These are phyloP conservation scores for Adelphocoris suturalis DNA, from an alignment of 2,888 invertebrate species.

Conservation along the genomic window DNA sequence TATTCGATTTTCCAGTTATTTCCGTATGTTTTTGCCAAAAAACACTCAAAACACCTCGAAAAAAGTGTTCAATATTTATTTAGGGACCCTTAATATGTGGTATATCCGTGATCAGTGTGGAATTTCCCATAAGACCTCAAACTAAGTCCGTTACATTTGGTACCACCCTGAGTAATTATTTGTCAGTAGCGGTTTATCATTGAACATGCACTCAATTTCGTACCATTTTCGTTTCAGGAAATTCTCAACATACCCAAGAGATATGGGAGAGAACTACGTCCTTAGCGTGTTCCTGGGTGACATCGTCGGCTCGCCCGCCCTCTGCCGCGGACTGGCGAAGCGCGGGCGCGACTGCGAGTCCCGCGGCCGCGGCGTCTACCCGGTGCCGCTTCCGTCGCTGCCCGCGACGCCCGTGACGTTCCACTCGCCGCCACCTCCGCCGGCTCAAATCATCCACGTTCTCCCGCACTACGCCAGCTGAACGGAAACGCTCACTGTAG, in stretches of 20 bases:
- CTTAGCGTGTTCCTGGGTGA: conserved; percentile 92
- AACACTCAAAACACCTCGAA: too few species aligned
- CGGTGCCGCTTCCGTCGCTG: neutral
- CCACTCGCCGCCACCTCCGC: neutral
- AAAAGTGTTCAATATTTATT: too few species aligned
- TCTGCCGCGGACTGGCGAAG: conserved; percentile 90
- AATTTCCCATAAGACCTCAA: too few species aligned
- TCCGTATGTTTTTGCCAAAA: too few species aligned
- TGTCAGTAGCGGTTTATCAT: too few species aligned
- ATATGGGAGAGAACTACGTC: conserved; percentile 88
- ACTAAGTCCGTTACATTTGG: too few species aligned
- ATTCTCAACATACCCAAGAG: conserved; percentile 87
- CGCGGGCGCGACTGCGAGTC: conserved; percentile 81
- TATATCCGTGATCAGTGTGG: too few species aligned
- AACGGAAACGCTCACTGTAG: neutral
- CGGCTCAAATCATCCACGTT: conserved; percentile 1
- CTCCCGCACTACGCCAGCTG: conserved; percentile 56
- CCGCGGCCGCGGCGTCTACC: conserved; percentile 41
- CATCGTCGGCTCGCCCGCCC: conserved; percentile 88
- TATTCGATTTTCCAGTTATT: too few species aligned
- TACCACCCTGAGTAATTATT: too few species aligned
- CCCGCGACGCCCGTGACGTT: neutral
- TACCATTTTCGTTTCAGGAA: conserved; percentile 81
- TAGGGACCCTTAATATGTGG: too few species aligned
- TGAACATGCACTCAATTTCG: too few species aligned